phyloP scores from a whole-genome alignment of 2,113 vertebrate species.

The Pycnonotus jocosus region DNA sequence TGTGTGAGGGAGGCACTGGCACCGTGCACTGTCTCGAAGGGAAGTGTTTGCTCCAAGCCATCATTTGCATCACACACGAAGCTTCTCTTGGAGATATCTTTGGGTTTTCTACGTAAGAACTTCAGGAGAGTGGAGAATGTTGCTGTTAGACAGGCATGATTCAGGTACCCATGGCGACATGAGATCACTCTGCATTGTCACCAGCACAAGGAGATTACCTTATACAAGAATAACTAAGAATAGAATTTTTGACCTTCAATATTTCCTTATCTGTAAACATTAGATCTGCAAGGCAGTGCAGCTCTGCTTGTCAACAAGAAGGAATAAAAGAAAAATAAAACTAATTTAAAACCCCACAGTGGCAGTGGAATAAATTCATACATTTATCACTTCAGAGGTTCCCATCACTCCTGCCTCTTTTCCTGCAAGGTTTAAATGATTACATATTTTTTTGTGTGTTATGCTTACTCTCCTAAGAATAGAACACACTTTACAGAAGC shows the following conservation, averaged over 20 bases:
- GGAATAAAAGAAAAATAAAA: slow-evolving; percentile 43
- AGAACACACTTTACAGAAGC: slow-evolving; percentile 25
- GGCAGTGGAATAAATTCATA: slow-evolving; percentile 28
- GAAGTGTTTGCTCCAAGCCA: neutral
- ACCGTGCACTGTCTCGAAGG: neutral
- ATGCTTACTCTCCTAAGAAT: slow-evolving; percentile 49
- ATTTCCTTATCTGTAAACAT: slow-evolving; percentile 37
- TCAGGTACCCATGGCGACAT: slow-evolving; percentile 5
- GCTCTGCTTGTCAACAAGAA: slow-evolving; percentile 28
- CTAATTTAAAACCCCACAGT: slow-evolving; percentile 25
- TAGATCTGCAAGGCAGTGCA: neutral
- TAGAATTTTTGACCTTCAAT: slow-evolving; percentile 19
- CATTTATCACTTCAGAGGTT: slow-evolving; percentile 52
- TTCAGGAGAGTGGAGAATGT: neutral
- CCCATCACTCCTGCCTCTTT: neutral
- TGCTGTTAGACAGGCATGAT: neutral
- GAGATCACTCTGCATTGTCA: neutral
- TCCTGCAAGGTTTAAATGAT: slow-evolving; percentile 30
- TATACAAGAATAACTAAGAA: neutral
- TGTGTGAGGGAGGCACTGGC: neutral
- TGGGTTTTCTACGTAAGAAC: neutral
- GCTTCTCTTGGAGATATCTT: neutral
- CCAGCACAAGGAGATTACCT: neutral
- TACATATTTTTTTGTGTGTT: neutral
- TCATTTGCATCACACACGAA: neutral